Evolutionary conservation across 2,113 vertebrate genomes (phyloP), one percentile per base, ranked within the genome.

Genomic region (Sebastes schlegelii): DNA sequence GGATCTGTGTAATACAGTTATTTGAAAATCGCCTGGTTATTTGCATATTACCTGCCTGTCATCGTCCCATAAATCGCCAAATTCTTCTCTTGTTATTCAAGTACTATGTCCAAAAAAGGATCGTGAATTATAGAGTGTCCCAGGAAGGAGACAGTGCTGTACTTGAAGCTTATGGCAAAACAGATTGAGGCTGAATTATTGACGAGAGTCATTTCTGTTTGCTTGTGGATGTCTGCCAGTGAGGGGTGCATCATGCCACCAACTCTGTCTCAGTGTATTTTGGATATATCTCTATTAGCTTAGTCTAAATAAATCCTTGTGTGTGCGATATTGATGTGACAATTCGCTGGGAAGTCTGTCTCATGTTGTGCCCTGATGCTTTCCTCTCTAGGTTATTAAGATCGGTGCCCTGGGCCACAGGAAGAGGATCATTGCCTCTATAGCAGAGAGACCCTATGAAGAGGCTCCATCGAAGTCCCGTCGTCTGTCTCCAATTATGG

Each of bases 381-480:
- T 11, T 74, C 74, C 49, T 65, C 75, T 80, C 4, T 34, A 99
- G 98, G 98, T 99, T 68, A 90, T 99, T 63, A 99, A 99, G 51
- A 96, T 99, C 46, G 96, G 96, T n/a, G 95, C 97, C 83, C 95
- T 98, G 1, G 98, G 98, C 74, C 98, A 99, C 92, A 96, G 98
- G 66, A 99, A 99, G 90, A 93, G 98, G 84, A 99, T 99, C 91
- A 97, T 99, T 0, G 97, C 98, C 61, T 99, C 98, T 2, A 94
- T 99, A 19, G 97, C 97, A 12, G 98, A 99, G 84, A 95, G 98
- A 70, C 97, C 97, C 0, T 99, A 97, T 0, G 98, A 99, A 88
- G 98, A 99, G 89, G 97, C 98, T 0, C 97, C 98, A 0, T 95
- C 97, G 42, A 99, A 99, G 92, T 98, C 98, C 1, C 97, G 98